A percentile compares a stretch with the other conserved stretches of the same genome.
Conservation (phyloP, 2,888 invertebrate species). For the Perizoma affinitatum region DNA sequence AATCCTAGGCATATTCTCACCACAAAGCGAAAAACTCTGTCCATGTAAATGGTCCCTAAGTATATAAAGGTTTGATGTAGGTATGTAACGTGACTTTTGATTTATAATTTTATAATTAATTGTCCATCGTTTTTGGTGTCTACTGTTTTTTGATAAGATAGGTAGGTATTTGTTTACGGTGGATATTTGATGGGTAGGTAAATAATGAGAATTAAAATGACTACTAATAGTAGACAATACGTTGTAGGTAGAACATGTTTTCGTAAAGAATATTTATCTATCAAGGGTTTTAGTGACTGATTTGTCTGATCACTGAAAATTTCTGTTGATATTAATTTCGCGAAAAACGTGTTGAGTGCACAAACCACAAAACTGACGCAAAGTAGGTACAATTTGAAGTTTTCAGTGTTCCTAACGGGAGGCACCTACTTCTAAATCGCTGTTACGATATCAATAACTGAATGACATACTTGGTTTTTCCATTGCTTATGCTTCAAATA, state of each 20-base stretch:
- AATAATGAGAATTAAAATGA: neutral
- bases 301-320: conserved; percentile 39
- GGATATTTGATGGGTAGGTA: conserved; percentile 12
- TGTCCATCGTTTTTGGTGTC: too few species aligned
- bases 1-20: too few species aligned
- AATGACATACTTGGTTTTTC: neutral
- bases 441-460: conserved; percentile 16
- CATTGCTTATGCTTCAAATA: too few species aligned
- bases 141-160: too few species aligned
- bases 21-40: too few species aligned
- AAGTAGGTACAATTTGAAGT: conserved; percentile 36
- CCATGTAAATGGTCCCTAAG: too few species aligned
- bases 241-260: conserved; percentile 4
- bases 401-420: conserved; percentile 44
- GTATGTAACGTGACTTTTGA: too few species aligned
- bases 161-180: conserved; percentile 1
- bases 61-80: too few species aligned
- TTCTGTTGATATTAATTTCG: conserved; percentile 34
- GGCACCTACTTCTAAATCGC: conserved; percentile 51
- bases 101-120: too few species aligned
- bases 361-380: conserved; percentile 32
- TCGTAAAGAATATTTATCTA: conserved; percentile 17
- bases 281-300: neutral
- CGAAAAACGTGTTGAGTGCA: conserved; percentile 28
- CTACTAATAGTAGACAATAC: neutral